Conservation (phyloP, 2,888 invertebrate genomes). For the Spatulosminthurus flaviceps region DNA sequence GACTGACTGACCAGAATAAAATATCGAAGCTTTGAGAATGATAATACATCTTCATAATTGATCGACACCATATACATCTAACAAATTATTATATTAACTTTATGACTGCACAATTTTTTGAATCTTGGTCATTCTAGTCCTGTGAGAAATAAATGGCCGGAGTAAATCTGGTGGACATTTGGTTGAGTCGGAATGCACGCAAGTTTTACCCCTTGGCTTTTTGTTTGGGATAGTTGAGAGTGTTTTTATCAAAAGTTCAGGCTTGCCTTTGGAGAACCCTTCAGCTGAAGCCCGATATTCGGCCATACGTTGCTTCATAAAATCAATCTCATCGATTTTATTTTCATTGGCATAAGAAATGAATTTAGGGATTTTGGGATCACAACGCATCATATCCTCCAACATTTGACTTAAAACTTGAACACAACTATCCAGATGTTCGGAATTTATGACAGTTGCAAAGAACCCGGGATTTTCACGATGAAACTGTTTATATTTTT, state of each 20-base stretch:
- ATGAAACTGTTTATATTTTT: slow-evolving; percentile 49
- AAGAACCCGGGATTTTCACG: slow-evolving; percentile 56
- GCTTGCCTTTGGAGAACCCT: slow-evolving; percentile 26
- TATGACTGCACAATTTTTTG: slow-evolving; percentile 10
- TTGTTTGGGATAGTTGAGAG: background rate
- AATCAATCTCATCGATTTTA: background rate
- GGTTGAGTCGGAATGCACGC: slow-evolving; percentile 6
- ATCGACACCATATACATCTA: too few relatives aligned
- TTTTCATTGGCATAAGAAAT: slow-evolving; percentile 24
- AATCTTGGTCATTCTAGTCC: slow-evolving; percentile 4
- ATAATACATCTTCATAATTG: too few relatives aligned
- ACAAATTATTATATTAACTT: too few relatives aligned
- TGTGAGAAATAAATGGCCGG: background rate
- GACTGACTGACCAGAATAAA: too few relatives aligned
- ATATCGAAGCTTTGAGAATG: too few relatives aligned
- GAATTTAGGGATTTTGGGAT: background rate
- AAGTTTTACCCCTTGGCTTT: too few relatives aligned
- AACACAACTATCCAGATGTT: slow-evolving; percentile 27
- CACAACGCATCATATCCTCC: background rate
- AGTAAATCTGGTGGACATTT: slow-evolving; percentile 32
- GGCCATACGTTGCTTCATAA: slow-evolving; percentile 12
- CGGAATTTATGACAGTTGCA: slow-evolving; percentile 44
- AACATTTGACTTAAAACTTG: background rate
- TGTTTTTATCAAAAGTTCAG: background rate
- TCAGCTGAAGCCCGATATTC: background rate